phyloP scores from a whole-genome alignment of 2,888 invertebrate species.

The Eristalis pertinax region DNA sequence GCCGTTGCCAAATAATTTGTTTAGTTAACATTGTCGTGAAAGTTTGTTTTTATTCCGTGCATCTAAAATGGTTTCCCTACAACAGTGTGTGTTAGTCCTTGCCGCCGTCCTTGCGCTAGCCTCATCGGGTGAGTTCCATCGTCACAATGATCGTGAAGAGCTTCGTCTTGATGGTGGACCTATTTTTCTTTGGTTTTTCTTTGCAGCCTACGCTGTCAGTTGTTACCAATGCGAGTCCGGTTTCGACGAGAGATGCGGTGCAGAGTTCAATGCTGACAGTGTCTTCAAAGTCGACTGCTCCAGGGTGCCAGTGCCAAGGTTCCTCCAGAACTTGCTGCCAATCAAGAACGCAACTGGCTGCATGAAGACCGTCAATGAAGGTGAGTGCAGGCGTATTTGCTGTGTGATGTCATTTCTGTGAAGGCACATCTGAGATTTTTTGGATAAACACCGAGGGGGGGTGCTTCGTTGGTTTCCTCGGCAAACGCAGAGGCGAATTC shows the following conservation, averaged over 20 bases:
- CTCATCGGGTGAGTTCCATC: constrained; percentile 75
- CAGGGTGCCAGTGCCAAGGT: constrained; percentile 76
- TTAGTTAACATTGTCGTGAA: not conserved
- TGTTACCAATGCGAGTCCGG: constrained; percentile 80
- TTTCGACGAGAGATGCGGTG: constrained; percentile 77
- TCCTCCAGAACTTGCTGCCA: constrained; percentile 74
- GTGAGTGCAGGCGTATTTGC: constrained; percentile 75
- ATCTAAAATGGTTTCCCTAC: constrained; percentile 76
- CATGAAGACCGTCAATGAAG: constrained; percentile 77
- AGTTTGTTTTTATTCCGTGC: not conserved
- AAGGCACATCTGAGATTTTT: not conserved
- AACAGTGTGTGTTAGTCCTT: constrained; percentile 76
- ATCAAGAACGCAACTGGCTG: constrained; percentile 79
- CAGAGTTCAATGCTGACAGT: constrained; percentile 76
- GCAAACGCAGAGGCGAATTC: constrained; percentile 5
- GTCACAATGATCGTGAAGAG: not conserved
- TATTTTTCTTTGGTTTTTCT: constrained; percentile 14
- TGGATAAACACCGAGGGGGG: not conserved
- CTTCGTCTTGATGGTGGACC: not conserved
- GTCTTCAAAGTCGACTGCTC: constrained; percentile 76
- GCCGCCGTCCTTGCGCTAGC: constrained; percentile 76
- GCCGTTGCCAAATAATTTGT: constrained; percentile 18
- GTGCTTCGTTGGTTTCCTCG: not conserved
- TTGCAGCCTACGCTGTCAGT: constrained; percentile 78
- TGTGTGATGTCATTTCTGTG: constrained; percentile 36